Evolutionary conservation across 2,797 vertebrate species (phyloP).

Genomic region (Lagodon rhomboides): DNA sequence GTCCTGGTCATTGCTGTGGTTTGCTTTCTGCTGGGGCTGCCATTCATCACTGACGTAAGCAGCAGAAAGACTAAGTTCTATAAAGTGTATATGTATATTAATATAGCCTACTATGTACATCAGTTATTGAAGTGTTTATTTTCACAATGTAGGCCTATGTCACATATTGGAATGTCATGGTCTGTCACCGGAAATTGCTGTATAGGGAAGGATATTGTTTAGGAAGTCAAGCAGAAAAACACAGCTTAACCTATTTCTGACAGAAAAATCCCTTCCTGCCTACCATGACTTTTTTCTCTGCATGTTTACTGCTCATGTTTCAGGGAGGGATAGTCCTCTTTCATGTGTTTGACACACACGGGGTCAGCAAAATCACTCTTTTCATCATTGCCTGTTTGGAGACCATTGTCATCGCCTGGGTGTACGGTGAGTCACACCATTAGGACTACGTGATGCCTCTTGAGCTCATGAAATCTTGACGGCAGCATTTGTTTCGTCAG

Average conservation of each 20-base stretch:
- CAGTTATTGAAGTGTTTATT: not conserved
- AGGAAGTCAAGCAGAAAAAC: not conserved
- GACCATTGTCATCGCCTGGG: slow-evolving; percentile 77
- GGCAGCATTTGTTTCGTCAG: no score
- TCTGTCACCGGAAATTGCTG: not conserved
- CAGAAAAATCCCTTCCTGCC: not conserved
- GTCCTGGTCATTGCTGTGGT: slow-evolving; percentile 85
- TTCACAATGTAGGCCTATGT: not conserved
- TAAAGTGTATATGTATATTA: no score
- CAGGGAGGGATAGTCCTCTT: slow-evolving; percentile 82
- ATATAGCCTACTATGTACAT: not conserved
- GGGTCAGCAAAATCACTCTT: slow-evolving; percentile 67
- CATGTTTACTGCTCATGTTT: slow-evolving; percentile 12
- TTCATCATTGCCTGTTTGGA: slow-evolving; percentile 82
- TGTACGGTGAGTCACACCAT: slow-evolving; percentile 69
- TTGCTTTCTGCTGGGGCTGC: slow-evolving; percentile 92
- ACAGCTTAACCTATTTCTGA: not conserved
- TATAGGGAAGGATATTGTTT: no score
- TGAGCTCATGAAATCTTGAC: no score
- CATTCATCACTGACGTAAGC: slow-evolving; percentile 86
- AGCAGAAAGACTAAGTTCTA: not conserved
- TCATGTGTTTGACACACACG: slow-evolving; percentile 74
- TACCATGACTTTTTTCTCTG: not conserved
- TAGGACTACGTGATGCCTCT: not conserved
- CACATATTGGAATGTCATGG: not conserved